These are phyloP conservation scores for Dipodomys ordii DNA, from an alignment of 2,113 vertebrate genomes.

Conservation along the genomic window DNA sequence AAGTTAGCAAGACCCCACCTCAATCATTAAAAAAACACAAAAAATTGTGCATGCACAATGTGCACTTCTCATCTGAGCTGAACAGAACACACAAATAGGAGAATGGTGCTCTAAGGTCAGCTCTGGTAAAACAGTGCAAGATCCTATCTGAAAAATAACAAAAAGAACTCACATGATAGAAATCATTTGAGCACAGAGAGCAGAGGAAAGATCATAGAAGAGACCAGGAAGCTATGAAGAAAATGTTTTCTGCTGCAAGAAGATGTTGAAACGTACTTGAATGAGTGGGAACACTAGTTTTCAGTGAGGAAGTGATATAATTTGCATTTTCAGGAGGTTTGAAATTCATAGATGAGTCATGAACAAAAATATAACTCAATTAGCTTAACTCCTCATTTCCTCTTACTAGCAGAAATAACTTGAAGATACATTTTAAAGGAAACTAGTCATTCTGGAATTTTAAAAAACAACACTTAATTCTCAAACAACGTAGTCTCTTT, in stretches of 20 bases:
- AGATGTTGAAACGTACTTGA: background rate
- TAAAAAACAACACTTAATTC: background rate
- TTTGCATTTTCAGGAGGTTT: conserved; percentile 28
- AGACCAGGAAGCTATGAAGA: background rate
- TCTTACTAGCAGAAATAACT: conserved; percentile 52
- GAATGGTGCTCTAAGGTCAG: no score
- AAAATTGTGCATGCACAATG: no score
- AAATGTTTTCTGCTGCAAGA: background rate
- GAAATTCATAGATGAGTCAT: conserved; percentile 1
- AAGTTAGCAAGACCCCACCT: no score
- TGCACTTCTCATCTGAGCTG: no score
- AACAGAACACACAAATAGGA: no score
- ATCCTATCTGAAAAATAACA: no score
- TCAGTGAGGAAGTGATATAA: conserved; percentile 5
- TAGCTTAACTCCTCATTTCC: conserved; percentile 5
- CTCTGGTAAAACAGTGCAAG: no score
- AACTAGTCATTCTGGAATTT: background rate
- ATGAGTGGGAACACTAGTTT: background rate
- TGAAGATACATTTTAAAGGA: background rate
- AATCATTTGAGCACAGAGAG: background rate
- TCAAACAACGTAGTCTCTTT: background rate
- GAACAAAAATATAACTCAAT: background rate
- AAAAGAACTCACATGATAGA: background rate
- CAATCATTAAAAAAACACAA: no score
- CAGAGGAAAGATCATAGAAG: background rate